Conservation (phyloP, 35 echinoderm and acorn worm species). For the Apostichopus californicus region DNA sequence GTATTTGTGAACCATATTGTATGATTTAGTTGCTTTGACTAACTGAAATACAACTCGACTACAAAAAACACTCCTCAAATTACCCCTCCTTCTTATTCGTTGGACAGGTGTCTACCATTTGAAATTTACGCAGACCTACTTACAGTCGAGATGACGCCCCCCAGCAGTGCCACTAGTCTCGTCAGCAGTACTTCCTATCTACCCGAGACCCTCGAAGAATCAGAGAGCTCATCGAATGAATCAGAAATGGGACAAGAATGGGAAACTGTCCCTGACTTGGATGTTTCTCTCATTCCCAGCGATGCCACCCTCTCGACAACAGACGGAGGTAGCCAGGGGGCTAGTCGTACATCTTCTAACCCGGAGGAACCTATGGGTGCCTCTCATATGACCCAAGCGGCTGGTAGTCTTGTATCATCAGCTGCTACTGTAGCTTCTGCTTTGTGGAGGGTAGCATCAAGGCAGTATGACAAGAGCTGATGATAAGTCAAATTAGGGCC, state of each 20-base stretch:
- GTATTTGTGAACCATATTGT: too few species aligned
- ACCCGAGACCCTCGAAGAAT: conserved; percentile 4
- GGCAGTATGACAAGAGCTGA: conserved; percentile 56
- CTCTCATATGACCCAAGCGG: conserved; percentile 50
- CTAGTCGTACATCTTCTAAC: conserved; percentile 42
- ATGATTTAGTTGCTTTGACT: too few species aligned
- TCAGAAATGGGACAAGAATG: conserved; percentile 56
- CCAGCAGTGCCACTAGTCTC: conserved; percentile 46
- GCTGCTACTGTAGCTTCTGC: conserved; percentile 51
- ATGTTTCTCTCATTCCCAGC: conserved; percentile 53
- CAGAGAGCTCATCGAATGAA: background rate
- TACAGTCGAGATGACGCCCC: conserved; percentile 30
- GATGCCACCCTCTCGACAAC: conserved; percentile 46
- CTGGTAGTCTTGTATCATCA: conserved; percentile 44
- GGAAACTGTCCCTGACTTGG: conserved; percentile 26
- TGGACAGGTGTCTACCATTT: conserved; percentile 28
- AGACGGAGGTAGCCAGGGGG: conserved; percentile 29
- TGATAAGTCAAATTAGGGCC: background rate
- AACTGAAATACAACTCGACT: background rate
- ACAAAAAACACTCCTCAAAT: background rate
- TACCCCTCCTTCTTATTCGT: background rate
- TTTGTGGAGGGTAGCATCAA: conserved; percentile 55
- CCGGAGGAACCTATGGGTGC: conserved; percentile 42
- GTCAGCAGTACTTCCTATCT: conserved; percentile 44
- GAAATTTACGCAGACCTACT: conserved; percentile 53